Percentiles rank a stretch among this genome's conserved stretches.
Evolutionary conservation across 2,888 invertebrate genomes (phyloP).

Genomic region (Adineta ricciae): DNA sequence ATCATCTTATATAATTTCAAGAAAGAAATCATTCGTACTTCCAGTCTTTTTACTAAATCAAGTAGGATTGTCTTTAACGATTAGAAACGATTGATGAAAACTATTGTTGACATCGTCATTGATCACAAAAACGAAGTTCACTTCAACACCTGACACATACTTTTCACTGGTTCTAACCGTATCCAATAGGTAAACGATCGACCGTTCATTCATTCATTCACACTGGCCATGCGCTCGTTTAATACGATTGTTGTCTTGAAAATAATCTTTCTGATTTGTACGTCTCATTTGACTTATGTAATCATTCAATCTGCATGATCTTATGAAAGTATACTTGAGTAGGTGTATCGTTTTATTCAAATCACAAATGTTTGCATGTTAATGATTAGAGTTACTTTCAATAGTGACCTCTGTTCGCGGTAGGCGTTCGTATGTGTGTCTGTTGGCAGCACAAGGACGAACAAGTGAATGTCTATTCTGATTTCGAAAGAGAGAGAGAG

Average conservation of each 20-base stretch:
- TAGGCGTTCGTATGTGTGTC: not conserved
- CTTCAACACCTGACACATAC: too few species aligned
- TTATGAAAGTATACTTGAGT: not conserved
- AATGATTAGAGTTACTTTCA: not conserved
- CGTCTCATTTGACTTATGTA: too few species aligned
- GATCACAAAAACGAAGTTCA: too few species aligned
- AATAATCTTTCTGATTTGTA: too few species aligned
- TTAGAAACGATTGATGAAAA: too few species aligned
- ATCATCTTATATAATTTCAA: too few species aligned
- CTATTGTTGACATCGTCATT: too few species aligned
- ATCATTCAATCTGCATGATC: too few species aligned
- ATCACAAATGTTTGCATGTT: not conserved
- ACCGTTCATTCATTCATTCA: not conserved
- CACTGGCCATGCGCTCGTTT: not conserved
- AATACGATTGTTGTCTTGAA: too few species aligned
- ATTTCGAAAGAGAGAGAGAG: not conserved
- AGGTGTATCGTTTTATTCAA: not conserved
- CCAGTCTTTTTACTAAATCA: too few species aligned
- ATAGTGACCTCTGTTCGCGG: not conserved
- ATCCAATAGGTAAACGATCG: not conserved
- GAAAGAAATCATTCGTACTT: too few species aligned
- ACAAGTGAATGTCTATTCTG: not conserved
- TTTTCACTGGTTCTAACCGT: not conserved
- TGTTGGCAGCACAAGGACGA: not conserved
- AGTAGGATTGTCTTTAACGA: too few species aligned